Conservation (phyloP, 2,888 invertebrate species). For the Eledona agricola region DNA sequence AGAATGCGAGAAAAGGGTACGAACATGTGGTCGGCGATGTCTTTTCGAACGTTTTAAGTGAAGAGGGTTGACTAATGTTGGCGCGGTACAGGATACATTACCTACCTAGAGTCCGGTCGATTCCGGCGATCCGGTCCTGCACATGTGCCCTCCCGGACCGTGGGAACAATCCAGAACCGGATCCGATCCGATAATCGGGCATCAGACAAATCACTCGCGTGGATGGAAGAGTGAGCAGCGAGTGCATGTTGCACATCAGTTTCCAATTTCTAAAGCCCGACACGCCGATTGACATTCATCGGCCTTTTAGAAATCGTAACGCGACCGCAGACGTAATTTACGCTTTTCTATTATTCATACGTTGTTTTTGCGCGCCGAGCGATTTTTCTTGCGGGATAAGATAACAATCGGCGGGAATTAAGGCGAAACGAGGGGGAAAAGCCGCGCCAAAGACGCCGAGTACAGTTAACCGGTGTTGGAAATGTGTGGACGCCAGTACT, state of each 20-base stretch:
- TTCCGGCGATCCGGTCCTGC: too few species aligned
- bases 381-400: constrained; percentile 19
- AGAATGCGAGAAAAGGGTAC: constrained; percentile 34
- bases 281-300: constrained; percentile 16
- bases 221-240: constrained; percentile 16
- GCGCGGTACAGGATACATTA: constrained; percentile 46
- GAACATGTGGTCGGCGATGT: constrained; percentile 53
- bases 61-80: constrained; percentile 58
- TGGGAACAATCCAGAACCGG: constrained; percentile 57
- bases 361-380: constrained; percentile 25
- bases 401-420: constrained; percentile 9
- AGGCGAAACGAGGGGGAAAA: too few species aligned
- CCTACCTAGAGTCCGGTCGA: constrained; percentile 42
- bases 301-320: constrained; percentile 24
- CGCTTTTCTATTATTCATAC: constrained; percentile 29
- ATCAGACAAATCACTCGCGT: constrained; percentile 56
- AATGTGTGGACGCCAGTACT: too few species aligned
- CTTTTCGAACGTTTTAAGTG: constrained; percentile 51
- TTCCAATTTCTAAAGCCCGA: constrained; percentile 30
- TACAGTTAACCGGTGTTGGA: too few species aligned
- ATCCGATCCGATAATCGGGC: constrained; percentile 60
- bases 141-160: too few species aligned
- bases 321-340: constrained; percentile 24
- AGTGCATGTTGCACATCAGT: constrained; percentile 25
- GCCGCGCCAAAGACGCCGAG: too few species aligned